These are phyloP conservation scores for Caretta caretta DNA, from an alignment of 2,113 vertebrate species.

Conservation along the genomic window DNA sequence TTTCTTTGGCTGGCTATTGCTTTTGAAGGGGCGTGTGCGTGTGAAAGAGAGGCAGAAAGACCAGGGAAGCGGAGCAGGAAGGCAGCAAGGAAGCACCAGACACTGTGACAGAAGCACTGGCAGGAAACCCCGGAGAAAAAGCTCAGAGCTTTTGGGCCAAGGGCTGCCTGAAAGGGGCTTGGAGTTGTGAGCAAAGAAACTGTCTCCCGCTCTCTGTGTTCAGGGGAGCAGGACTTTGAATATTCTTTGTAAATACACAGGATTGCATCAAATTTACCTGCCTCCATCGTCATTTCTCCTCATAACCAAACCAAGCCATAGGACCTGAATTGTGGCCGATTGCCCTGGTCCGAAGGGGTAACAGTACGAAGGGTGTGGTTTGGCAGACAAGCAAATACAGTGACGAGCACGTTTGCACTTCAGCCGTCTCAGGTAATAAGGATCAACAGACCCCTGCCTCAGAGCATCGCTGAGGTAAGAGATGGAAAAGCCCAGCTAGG, in stretches of 20 bases:
- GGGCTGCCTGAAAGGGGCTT: neutral
- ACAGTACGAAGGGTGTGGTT: no score
- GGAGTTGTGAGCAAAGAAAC: neutral
- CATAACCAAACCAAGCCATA: no score
- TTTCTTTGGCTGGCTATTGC: neutral
- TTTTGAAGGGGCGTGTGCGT: neutral
- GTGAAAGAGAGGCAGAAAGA: no score
- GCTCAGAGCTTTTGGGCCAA: neutral
- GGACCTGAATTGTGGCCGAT: no score
- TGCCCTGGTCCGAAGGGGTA: no score
- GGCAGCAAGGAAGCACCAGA: no score
- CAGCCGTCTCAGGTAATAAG: neutral
- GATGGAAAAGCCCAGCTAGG: no score
- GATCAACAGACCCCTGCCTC: neutral
- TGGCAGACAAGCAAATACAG: neutral
- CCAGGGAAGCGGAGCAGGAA: no score
- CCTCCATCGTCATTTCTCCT: neutral
- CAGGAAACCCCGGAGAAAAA: neutral
- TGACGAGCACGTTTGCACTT: neutral
- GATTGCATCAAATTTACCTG: neutral
- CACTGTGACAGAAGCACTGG: no score
- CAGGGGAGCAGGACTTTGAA: neutral
- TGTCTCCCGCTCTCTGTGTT: neutral
- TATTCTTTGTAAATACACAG: neutral
- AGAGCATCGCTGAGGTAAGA: neutral